phyloP scores from a whole-genome alignment of 2,888 invertebrate species.

The Stomorhina lunata region DNA sequence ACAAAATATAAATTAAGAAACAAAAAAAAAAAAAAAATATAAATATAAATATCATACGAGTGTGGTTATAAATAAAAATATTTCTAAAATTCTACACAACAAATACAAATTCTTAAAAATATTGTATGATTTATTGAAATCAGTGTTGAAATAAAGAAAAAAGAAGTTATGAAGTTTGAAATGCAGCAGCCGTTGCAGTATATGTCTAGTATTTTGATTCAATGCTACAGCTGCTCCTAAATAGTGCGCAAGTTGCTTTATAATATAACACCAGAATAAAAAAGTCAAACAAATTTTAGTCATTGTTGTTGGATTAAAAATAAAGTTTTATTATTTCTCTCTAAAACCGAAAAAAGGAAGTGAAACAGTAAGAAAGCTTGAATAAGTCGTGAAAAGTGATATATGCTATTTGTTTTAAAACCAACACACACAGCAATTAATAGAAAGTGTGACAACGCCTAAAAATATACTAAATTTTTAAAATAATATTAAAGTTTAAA shows the following conservation, averaged over 20 bases:
- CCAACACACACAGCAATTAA: background rate
- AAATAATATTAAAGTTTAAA: background rate
- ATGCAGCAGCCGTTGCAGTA: conserved; percentile 56
- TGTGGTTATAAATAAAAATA: background rate
- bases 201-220: conserved; percentile 47
- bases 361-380: background rate
- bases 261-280: conserved; percentile 35
- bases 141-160: conserved; percentile 27
- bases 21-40: background rate
- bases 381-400: background rate
- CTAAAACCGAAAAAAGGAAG: conserved; percentile 9
- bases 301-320: conserved; percentile 39
- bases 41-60: conserved; percentile 28
- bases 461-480: conserved; percentile 64
- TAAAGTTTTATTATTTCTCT: conserved; percentile 27
- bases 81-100: background rate
- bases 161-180: conserved; percentile 30
- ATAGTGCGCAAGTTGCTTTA: conserved; percentile 60
- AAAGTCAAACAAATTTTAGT: conserved; percentile 28
- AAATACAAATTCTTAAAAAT: background rate
- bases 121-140: conserved; percentile 1
- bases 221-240: conserved; percentile 48
- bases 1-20: background rate
- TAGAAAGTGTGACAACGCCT: conserved; percentile 68
- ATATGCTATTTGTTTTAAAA: conserved; percentile 4